Evolutionary conservation across 2,888 invertebrate species (phyloP).

Genomic region (Amphipyra tragopoginis): DNA sequence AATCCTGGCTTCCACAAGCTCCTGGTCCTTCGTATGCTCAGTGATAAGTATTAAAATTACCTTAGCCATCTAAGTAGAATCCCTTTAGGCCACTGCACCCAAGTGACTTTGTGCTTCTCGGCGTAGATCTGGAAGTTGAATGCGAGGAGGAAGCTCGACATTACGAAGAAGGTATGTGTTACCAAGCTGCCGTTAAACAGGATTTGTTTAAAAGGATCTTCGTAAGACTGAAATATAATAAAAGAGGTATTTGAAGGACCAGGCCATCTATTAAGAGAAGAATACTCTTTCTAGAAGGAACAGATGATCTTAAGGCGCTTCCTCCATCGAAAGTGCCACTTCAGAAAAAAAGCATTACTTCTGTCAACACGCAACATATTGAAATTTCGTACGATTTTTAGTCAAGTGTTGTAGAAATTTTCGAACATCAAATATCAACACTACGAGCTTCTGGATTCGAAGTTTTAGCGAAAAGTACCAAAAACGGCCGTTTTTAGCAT

Average conservation of each 20-base stretch:
- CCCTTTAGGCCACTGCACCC: constrained; percentile 76
- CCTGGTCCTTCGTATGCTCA: no score
- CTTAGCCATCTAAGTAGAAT: constrained; percentile 80
- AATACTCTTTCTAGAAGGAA: neutral
- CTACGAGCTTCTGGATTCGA: no score
- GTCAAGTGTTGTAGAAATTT: no score
- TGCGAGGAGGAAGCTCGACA: constrained; percentile 82
- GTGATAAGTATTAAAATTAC: constrained; percentile 53
- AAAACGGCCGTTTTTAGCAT: no score
- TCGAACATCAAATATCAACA: no score
- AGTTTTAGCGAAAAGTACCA: no score
- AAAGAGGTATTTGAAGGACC: neutral
- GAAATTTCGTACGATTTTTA: no score
- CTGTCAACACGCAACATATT: no score
- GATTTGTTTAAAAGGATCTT: constrained; percentile 78
- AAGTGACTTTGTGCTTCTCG: constrained; percentile 70
- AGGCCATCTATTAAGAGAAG: neutral
- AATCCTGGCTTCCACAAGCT: no score
- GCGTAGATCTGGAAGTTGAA: constrained; percentile 77
- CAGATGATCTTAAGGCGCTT: no score
- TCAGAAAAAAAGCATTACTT: no score
- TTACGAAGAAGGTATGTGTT: constrained; percentile 82
- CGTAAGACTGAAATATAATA: constrained; percentile 72
- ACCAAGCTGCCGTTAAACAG: constrained; percentile 81
- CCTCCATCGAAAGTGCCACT: no score